Evolutionary conservation across 1,140 invertebrate genomes (phyloP).

Genomic region (Drosophila pseudoobscura): DNA sequence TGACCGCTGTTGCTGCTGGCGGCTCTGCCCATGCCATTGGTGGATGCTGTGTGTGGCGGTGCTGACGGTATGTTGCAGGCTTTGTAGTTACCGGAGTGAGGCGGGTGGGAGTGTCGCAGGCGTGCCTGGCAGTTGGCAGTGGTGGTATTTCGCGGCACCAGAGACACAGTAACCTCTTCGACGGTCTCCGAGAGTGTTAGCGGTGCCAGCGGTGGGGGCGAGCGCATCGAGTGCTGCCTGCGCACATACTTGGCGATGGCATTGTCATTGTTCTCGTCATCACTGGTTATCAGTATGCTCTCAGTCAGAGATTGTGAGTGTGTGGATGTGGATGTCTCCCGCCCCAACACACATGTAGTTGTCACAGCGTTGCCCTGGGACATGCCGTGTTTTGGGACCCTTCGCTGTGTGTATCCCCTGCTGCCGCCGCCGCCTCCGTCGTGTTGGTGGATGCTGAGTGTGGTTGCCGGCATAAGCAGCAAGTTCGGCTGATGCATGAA

Average conservation of each 20-base stretch:
- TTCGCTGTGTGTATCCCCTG: too few species aligned
- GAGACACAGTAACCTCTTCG: slow-evolving; percentile 75
- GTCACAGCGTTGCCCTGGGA: slow-evolving; percentile 4
- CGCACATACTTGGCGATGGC: background rate
- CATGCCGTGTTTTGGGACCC: too few species aligned
- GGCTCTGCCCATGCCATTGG: background rate
- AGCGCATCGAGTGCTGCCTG: slow-evolving; percentile 31
- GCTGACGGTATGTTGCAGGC: slow-evolving; percentile 4
- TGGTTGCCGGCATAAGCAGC: slow-evolving; percentile 8
- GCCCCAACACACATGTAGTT: too few species aligned
- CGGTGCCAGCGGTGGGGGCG: slow-evolving; percentile 64
- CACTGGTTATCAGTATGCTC: slow-evolving; percentile 75
- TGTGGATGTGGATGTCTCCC: background rate
- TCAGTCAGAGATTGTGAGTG: slow-evolving; percentile 22
- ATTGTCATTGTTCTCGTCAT: slow-evolving; percentile 51
- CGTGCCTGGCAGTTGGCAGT: slow-evolving; percentile 63
- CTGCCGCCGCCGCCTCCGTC: slow-evolving; percentile 8
- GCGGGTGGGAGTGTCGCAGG: slow-evolving; percentile 20
- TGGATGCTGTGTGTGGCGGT: slow-evolving; percentile 9
- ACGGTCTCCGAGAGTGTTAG: slow-evolving; percentile 54
- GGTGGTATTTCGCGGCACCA: slow-evolving; percentile 72
- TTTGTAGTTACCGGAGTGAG: slow-evolving; percentile 1
- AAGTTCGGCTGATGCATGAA: slow-evolving; percentile 4
- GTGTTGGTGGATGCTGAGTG: slow-evolving; percentile 7
- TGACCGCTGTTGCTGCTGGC: slow-evolving; percentile 6